Evolutionary conservation across 2,888 invertebrate species (phyloP), one percentile per base, ranked within the genome.

Genomic region (Athetis lepigone): DNA sequence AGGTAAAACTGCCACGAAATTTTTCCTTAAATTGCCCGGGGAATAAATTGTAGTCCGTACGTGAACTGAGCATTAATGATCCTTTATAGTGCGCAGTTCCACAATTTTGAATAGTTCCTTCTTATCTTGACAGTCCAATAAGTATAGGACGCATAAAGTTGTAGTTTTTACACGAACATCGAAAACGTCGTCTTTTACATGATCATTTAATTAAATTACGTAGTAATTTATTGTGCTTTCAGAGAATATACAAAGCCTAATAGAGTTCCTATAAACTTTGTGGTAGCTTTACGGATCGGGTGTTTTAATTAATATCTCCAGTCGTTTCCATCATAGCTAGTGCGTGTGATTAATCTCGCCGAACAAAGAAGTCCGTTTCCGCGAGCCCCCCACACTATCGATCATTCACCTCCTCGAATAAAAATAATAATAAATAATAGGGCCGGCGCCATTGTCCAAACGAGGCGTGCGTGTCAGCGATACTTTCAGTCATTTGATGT

Each of bases 401-500:
- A 94, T 94, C 93, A 93, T 90, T 87, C 88, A 88, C 88, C 90
- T 89, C 88, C 87, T 88, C 88, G 88, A 91, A 93, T 93, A 93
- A 94, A 92, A 94, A 93, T 92, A 94, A 93, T 93, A 92, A 93
- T 92, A 92, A 92, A 91, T 92, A 92, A 91, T 88, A 86, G 88
- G 88, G 88, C 88, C 85, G 84, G 79, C 85, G 88, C 92, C 86
- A 90, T 92, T 93, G 92, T 93, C 89, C 88, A 86, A 88, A 88
- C 87, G 87, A 86, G 86, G 85, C 85, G 90, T 90, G 92, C 91
- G 91, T 90, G 92, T 87, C 88, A 86, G 85, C 87, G 85, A 88
- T 90, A 92, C 88, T 91, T 90, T 86, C 81, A 82, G 85, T 72
- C 79, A 80, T 75, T 83, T 78, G 68, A 75, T 80, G 77, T 79